Conservation (phyloP, 2,797 vertebrate species). For the Enteromius anoplus region DNA sequence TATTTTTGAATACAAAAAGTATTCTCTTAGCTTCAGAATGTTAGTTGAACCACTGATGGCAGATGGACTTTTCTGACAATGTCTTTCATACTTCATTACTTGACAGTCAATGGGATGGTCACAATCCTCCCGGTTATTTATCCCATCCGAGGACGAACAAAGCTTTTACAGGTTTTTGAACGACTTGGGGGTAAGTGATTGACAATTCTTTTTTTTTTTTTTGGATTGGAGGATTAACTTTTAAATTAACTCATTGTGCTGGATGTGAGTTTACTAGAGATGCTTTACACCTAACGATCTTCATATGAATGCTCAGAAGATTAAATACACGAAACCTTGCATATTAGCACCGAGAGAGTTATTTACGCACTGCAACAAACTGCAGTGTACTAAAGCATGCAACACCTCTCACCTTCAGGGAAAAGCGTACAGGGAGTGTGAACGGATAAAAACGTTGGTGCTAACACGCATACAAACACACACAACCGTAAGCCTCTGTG, state of each 20-base stretch:
- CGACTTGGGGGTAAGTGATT: no score
- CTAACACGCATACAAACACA: slow-evolving; percentile 34
- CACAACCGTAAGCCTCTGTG: slow-evolving; percentile 19
- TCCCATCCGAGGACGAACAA: no score
- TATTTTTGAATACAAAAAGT: no score
- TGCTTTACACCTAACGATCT: background rate
- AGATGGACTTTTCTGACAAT: no score
- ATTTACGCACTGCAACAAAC: background rate
- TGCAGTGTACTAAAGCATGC: slow-evolving; percentile 56
- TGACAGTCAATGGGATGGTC: no score
- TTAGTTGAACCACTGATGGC: no score
- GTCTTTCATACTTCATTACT: no score
- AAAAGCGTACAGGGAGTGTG: slow-evolving; percentile 36
- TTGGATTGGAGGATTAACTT: no score
- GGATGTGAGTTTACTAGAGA: background rate
- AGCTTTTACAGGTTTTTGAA: no score
- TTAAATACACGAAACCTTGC: slow-evolving; percentile 13
- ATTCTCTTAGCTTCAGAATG: no score
- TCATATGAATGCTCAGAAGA: background rate
- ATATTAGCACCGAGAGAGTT: background rate
- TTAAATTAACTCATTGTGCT: slow-evolving; percentile 22
- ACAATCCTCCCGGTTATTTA: no score
- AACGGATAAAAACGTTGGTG: slow-evolving; percentile 54
- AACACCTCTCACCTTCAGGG: slow-evolving; percentile 67
- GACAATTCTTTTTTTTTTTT: no score